Evolutionary conservation across 2,797 vertebrate genomes (phyloP).

Genomic region (Benthosema pterotum): DNA sequence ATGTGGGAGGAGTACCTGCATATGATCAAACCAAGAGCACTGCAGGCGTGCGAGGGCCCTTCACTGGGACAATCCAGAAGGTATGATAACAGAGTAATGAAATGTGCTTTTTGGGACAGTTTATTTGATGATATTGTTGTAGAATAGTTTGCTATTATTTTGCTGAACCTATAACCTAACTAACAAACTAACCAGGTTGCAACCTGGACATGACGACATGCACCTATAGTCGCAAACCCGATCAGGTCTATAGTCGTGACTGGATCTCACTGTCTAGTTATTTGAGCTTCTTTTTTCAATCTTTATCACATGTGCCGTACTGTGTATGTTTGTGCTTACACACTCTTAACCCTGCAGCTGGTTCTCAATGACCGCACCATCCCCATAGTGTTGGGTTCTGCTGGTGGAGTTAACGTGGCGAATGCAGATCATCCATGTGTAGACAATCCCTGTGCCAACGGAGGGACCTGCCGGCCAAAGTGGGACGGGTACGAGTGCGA

Average conservation of each 20-base stretch:
- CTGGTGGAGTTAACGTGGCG: constrained; percentile 86
- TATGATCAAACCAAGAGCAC: constrained; percentile 89
- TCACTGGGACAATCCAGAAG: constrained; percentile 93
- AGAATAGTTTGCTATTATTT: no score
- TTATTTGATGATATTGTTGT: no score
- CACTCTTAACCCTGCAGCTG: constrained; percentile 72
- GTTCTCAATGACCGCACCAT: constrained; percentile 89
- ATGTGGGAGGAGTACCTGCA: constrained; percentile 89
- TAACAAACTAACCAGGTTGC: no score
- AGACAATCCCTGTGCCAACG: constrained; percentile 86
- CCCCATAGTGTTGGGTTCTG: constrained; percentile 80
- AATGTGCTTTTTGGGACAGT: no score
- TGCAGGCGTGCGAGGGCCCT: constrained; percentile 83
- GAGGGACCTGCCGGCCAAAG: constrained; percentile 90
- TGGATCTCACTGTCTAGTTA: no score
- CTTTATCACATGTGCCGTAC: no score
- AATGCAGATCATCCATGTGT: constrained; percentile 91
- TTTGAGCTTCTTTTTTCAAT: background rate
- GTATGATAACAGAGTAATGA: constrained; percentile 63
- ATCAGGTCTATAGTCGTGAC: no score
- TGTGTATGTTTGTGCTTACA: no score
- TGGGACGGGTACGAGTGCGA: constrained; percentile 93
- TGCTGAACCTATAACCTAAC: no score
- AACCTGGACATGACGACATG: no score
- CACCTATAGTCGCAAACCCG: no score